Evolutionary conservation across 2,797 vertebrate species (phyloP), one percentile per base, ranked within the genome.

Genomic region (Epinephelus malabaricus): DNA sequence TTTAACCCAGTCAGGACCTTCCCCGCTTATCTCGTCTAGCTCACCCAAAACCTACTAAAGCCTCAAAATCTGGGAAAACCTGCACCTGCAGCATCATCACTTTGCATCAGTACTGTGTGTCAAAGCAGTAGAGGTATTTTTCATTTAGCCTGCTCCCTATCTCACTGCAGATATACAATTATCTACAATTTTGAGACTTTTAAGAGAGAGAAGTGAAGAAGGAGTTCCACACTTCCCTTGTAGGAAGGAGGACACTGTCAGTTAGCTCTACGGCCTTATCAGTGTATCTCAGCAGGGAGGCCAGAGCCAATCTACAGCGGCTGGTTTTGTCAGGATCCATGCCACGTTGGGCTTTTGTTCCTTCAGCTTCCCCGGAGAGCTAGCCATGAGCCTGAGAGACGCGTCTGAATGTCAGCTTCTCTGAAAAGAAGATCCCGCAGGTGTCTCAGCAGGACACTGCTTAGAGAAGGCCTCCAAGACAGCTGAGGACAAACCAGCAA

Each of bases 381-480:
- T 19, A 74, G 77, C 86, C 82, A 72, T 55, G 79, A 88, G 87
- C 81, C 85, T 67, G 76, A 58, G 80, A 88, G 82, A 84, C 15
- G 19, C 18, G 40, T 55, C 83, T 88, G 88, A 87, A 89, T 89
- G 89, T 88, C 82, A 84, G 82, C 73, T 47, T 74, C 79, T 80
- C 67, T 75, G 82, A 91, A 85, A 86, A 72, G 73, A 82, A 78
- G 78, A 62, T 69, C 86, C 83, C 18, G 47, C 80, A 63, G 89
- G 81, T 87, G 66, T 87, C 83, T 88, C 86, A 85, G 82, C 76
- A 74, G 88, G 90, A 85, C 67, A 49, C 76, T 65, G 80, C 85
- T 86, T 73, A 76, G 89, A 89, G 78, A 72, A 67, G 69, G 68
- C 61, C 86, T 84, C 38, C 58, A 47, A 79, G 78, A 80, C 62